Evolutionary conservation across 2,113 vertebrate species (phyloP), one percentile per base, ranked within the genome.

Genomic region (Chloebia gouldiae): DNA sequence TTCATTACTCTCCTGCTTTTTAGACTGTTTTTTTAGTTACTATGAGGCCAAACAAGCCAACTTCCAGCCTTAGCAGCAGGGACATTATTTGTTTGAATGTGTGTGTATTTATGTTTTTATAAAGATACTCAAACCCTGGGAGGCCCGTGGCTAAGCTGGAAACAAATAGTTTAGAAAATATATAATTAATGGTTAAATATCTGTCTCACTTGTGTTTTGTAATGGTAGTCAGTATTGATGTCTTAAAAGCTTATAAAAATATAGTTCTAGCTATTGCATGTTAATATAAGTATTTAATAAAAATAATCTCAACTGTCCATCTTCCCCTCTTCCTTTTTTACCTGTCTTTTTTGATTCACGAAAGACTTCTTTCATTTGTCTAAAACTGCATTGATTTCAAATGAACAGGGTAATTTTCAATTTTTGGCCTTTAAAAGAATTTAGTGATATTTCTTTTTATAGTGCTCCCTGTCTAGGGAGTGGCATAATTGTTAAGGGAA

Each of bases 21-120:
- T 61, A 90, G 93, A 92, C 72, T 93, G 61, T 51, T 96, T 90
- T 95, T 94, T 95, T 60, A 85, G 92, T 95, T 96, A n/a, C 76
- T 94, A 4, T 54, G 72, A 93, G 69, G 78, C 81, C 70, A 96
- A 79, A 42, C 5, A 20, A 96, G 83, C 71, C 77, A 92, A 68
- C 15, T 90, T 96, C 91, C 86, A 94, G 12, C 86, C 95, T 95
- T 72, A 86, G 81, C 93, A 85, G 31, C 69, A 88, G 84, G 89
- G 86, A 51, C 54, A 9, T 63, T 90, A 51, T 95, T 98, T 97
- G 86, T 93, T 97, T 96, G 95, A 96, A 95, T 79, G 37, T 93
- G 61, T 60, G 82, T 49, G 17, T 95, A 53, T 93, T 88, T 94
- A 19, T 84, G 30, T 93, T 97, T 97, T 93, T 81, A 59, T 90